Base-by-base conservation (phyloP, 2,113 vertebrate species). In the Xiphophorus couchianus region DNA sequence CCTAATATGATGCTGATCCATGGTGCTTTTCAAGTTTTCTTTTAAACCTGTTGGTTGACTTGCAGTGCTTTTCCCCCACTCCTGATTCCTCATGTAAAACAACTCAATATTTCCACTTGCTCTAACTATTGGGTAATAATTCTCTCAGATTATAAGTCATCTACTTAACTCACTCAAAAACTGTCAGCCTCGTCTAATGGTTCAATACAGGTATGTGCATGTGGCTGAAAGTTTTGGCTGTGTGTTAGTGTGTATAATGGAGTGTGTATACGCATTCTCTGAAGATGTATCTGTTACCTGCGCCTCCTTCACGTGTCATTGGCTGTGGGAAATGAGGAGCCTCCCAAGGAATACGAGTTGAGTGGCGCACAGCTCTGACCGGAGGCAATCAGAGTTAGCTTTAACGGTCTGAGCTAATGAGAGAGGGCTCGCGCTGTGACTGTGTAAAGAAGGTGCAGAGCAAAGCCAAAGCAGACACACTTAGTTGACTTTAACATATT, bases 261-360 rank as follows among this genome's bases (percentile, higher is more conserved):
- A 0, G 31, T 30, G 76, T 39, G 71, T 64, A 64, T 33, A 66
- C 39, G 62, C 78, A 62, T 65, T 76, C 82, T 78, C 76, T 5
- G 37, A 15, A 27, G 61, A 81, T 72, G 90, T 86, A 91, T 89
- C 86, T 83, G 87, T 84, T 83, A 86, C 90, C 84, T 86, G 86
- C 31, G n/a, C 83, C 22, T 91, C 82, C 84, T 91, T 90, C 84
- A 90, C 76, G 85, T 92, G 89, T 91, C 91, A 93, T 92, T 93
- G 88, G 85, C 86, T 60, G 76, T 30, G 66, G 87, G 80, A 89
- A 92, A 92, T 85, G 86, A 90, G 83, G 70, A 86, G 84, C 77
- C 69, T 87, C 62, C 81, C 29, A 27, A 68, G 64, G 30, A 86
- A 74, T 15, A 62, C 66, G 76, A 77, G 84, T 73, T 29, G 79